phyloP scores from a whole-genome alignment of 2,797 vertebrate species.

The Steatocranus sp. region DNA sequence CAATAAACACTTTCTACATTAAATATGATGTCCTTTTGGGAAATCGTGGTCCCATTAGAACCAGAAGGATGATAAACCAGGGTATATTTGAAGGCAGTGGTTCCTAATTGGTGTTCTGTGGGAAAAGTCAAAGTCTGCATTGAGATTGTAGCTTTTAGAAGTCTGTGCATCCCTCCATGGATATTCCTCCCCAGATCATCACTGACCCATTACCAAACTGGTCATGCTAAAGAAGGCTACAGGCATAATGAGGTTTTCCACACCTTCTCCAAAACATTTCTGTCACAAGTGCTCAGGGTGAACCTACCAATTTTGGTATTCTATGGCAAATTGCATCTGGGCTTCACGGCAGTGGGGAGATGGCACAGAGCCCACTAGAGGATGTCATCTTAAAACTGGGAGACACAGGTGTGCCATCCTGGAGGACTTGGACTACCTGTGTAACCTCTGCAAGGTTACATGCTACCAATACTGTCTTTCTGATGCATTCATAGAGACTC shows the following conservation, averaged over 20 bases:
- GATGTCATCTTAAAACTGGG: not conserved
- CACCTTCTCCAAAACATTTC: not conserved
- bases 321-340: not conserved
- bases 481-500: not conserved
- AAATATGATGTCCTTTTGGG: not conserved
- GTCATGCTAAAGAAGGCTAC: not conserved
- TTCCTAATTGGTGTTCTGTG: not conserved
- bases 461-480: not conserved
- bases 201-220: not conserved
- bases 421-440: not conserved
- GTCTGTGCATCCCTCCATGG: not conserved
- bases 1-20: not conserved
- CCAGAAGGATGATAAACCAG: not conserved
- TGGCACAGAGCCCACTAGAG: not conserved
- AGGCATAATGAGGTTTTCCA: not conserved
- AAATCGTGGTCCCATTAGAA: not conserved
- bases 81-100: not conserved
- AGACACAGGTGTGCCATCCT: not conserved
- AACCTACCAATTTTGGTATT: not conserved
- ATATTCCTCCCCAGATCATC: not conserved
- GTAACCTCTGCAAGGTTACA: not conserved
- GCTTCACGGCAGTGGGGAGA: not conserved
- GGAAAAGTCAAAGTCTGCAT: not conserved
- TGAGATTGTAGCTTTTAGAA: not conserved
- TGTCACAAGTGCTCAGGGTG: not conserved